Evolutionary conservation across 1,140 invertebrate genomes (phyloP).

Genomic region (Drosophila ohnishii): DNA sequence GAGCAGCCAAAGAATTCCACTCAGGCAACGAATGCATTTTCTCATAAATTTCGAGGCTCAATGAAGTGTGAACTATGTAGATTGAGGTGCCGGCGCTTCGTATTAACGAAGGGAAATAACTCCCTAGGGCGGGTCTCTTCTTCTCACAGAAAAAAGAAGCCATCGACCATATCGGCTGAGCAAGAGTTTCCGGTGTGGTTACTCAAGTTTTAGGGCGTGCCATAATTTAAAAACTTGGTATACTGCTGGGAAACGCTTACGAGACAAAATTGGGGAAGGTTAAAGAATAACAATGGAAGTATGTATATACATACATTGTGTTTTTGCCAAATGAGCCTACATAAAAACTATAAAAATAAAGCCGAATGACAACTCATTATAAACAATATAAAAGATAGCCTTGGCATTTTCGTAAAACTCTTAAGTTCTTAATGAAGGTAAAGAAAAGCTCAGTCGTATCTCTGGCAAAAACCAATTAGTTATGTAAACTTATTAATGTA

Average conservation of each 20-base stretch:
- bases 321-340: conserved; percentile 19
- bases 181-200: conserved; percentile 52
- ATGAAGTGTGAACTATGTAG: conserved; percentile 68
- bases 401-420: conserved; percentile 12
- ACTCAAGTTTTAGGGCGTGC: conserved; percentile 55
- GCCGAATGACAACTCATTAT: conserved; percentile 3
- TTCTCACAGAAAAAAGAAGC: not conserved
- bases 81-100: conserved; percentile 37
- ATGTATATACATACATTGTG: conserved; percentile 17
- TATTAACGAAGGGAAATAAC: conserved; percentile 23
- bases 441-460: not conserved
- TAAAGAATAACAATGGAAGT: conserved; percentile 34
- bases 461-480: not conserved
- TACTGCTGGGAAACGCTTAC: conserved; percentile 32
- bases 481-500: not conserved
- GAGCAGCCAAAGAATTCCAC: conserved; percentile 13
- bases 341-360: conserved; percentile 10
- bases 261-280: conserved; percentile 37
- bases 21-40: conserved; percentile 18
- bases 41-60: conserved; percentile 42
- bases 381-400: conserved; percentile 8
- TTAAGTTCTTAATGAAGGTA: not conserved
- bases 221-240: conserved; percentile 37
- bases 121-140: conserved; percentile 32
- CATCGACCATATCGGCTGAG: conserved; percentile 42